Percentiles rank a stretch among this genome's conserved stretches.
phyloP scores from a whole-genome alignment of 2,113 vertebrate genomes.

The Promerops cafer region DNA sequence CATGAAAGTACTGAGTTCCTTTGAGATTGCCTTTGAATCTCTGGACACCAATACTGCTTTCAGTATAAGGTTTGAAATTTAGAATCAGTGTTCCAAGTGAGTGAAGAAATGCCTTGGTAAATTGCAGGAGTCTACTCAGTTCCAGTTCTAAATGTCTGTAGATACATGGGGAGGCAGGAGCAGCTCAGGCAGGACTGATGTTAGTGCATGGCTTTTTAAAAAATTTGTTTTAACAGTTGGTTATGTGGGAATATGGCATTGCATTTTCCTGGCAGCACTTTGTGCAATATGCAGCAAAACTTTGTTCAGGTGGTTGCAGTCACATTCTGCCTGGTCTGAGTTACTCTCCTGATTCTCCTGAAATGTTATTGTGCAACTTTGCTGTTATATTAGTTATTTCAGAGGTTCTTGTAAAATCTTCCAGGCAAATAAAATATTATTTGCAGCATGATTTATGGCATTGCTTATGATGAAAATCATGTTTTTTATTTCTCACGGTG shows the following conservation, averaged over 20 bases:
- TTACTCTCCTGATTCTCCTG: not conserved
- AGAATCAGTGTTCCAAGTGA: not conserved
- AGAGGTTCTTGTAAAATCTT: not conserved
- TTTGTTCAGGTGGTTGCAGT: not conserved
- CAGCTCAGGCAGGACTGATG: not conserved
- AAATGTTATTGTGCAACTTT: not conserved
- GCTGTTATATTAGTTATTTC: not conserved
- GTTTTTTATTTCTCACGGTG: not conserved
- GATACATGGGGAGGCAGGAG: not conserved
- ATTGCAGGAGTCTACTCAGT: not conserved
- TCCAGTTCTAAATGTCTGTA: not conserved
- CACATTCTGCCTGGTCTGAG: not conserved
- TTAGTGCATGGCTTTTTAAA: not conserved
- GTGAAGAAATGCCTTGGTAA: not conserved
- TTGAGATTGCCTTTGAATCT: not conserved
- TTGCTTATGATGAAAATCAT: not conserved
- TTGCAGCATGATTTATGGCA: not conserved
- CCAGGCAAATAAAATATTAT: not conserved
- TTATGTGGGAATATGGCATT: not conserved
- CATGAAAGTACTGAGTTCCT: not conserved
- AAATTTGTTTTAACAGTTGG: not conserved
- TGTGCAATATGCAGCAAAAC: not conserved
- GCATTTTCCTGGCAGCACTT: not conserved
- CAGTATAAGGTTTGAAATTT: not conserved
- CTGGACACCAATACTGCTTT: not conserved